phyloP scores from a whole-genome alignment of 2,888 invertebrate species.

The Pyrrhosoma nymphula region DNA sequence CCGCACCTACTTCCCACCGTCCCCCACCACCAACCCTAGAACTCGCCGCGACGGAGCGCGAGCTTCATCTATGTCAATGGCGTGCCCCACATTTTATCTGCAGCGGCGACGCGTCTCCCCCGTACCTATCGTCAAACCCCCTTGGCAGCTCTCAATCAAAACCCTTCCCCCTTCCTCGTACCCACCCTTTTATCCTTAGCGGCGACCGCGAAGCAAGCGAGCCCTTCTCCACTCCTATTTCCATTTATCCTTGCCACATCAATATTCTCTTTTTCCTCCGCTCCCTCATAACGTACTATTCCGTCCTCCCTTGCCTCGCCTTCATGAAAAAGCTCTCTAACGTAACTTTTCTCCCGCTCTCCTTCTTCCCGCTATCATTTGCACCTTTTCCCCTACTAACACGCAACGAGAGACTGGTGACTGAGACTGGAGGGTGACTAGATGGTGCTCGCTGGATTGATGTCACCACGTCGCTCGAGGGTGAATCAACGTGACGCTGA shows the following conservation, averaged over 20 bases:
- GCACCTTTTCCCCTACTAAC: neutral
- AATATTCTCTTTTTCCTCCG: neutral
- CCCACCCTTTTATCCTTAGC: neutral
- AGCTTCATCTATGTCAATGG: constrained; percentile 52
- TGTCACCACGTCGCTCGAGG: neutral
- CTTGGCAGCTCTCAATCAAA: neutral
- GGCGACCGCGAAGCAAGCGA: neutral
- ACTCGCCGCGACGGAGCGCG: neutral
- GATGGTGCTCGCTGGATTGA: neutral
- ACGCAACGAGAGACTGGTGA: neutral
- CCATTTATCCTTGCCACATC: neutral
- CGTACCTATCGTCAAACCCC: neutral
- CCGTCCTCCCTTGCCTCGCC: neutral
- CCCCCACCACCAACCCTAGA: neutral
- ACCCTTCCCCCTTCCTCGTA: neutral
- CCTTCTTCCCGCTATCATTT: neutral
- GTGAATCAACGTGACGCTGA: neutral
- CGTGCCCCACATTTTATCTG: constrained; percentile 61
- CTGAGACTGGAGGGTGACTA: neutral
- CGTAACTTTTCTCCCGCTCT: neutral
- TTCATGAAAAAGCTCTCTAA: neutral
- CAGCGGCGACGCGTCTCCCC: neutral
- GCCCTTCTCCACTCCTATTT: neutral
- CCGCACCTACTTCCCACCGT: neutral
- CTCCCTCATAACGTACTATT: neutral